phyloP scores from a whole-genome alignment of 2,888 invertebrate genomes.

The Tortrix viridana region DNA sequence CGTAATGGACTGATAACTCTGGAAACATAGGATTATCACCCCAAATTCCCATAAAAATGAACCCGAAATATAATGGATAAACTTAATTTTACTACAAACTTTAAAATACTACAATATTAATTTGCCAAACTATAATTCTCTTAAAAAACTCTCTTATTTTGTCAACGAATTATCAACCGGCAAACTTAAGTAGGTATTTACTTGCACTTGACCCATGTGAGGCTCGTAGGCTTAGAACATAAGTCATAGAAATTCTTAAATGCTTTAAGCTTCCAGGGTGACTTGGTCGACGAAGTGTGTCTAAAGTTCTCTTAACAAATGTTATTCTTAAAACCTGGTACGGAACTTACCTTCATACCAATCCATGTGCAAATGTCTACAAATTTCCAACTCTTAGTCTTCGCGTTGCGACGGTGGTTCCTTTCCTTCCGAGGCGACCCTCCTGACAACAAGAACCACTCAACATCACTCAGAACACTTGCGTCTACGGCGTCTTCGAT shows the following conservation, averaged over 20 bases:
- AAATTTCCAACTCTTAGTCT: slow-evolving; percentile 65
- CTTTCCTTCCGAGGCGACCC: slow-evolving; percentile 68
- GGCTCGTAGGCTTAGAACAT: no score
- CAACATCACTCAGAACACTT: slow-evolving; percentile 61
- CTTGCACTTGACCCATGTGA: no score
- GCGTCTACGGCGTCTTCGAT: slow-evolving; percentile 66
- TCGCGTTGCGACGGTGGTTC: slow-evolving; percentile 55
- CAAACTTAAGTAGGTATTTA: no score
- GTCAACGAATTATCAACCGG: no score
- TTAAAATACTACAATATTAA: no score
- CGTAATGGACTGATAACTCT: slow-evolving; percentile 75
- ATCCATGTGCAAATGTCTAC: slow-evolving; percentile 76
- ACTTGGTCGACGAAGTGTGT: no score
- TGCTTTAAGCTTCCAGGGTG: no score
- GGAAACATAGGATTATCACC: neutral
- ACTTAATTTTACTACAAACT: neutral
- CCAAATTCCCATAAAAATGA: neutral
- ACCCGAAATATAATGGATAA: neutral
- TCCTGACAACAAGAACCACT: slow-evolving; percentile 75
- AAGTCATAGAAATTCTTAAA: no score
- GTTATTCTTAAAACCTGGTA: neutral
- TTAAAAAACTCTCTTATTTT: no score
- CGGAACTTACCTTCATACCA: slow-evolving; percentile 67
- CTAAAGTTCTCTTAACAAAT: neutral
- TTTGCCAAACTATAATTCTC: no score